Conservation (phyloP, 2,888 invertebrate genomes). For the Andrena bucephala region DNA sequence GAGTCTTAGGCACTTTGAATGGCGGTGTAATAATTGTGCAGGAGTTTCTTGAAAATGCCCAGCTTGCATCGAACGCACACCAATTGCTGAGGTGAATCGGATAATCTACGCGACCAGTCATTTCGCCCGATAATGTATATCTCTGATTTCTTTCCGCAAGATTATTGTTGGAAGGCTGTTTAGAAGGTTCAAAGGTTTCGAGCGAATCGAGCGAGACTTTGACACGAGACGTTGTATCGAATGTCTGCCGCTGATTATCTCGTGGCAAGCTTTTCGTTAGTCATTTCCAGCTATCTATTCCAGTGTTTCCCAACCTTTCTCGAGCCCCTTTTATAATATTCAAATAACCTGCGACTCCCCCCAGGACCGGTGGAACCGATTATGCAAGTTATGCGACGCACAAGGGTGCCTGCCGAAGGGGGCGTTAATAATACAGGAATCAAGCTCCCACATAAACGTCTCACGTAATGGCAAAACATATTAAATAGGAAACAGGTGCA, state of each 20-base stretch:
- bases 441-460: too few species aligned
- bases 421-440: too few species aligned
- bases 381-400: too few species aligned
- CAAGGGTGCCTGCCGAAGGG: too few species aligned
- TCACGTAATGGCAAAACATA: too few species aligned
- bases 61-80: not conserved
- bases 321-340: too few species aligned
- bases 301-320: too few species aligned
- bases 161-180: not conserved
- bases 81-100: not conserved
- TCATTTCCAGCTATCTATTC: not conserved
- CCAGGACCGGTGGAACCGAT: too few species aligned
- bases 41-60: not conserved
- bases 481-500: too few species aligned
- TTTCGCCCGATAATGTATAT: too few species aligned
- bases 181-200: constrained; percentile 18
- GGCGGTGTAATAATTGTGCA: not conserved
- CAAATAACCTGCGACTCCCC: too few species aligned
- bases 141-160: not conserved
- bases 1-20: not conserved
- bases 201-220: not conserved
- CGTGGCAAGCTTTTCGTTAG: not conserved
- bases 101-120: not conserved
- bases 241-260: not conserved
- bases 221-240: not conserved